Evolutionary conservation across 2,888 invertebrate species (phyloP).

Genomic region (Pycnomerus fuliginosus): DNA sequence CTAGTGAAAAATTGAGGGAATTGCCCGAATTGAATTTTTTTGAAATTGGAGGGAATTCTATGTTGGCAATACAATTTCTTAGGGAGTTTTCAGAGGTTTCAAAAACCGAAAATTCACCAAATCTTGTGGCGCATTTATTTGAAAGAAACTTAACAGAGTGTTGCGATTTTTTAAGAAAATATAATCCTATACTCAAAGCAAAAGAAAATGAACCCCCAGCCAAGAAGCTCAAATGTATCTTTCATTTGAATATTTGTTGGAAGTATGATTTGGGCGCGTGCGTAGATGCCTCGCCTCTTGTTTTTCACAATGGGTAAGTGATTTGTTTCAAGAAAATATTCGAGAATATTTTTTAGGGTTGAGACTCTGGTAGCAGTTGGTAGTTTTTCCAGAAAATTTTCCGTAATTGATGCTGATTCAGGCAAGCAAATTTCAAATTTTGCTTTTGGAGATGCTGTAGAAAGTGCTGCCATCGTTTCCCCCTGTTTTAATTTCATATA

Average conservation of each 20-base stretch:
- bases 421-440: conserved; percentile 57
- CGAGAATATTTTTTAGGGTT: conserved; percentile 24
- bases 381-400: conserved; percentile 73
- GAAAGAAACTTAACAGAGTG: conserved; percentile 51
- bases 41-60: conserved; percentile 69
- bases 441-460: conserved; percentile 68
- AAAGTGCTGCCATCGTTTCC: conserved; percentile 57
- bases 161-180: conserved; percentile 39
- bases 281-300: conserved; percentile 75
- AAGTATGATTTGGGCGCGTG: conserved; percentile 71
- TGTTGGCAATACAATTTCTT: conserved; percentile 65
- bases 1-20: conserved; percentile 32
- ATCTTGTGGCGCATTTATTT: conserved; percentile 59
- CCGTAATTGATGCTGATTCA: conserved; percentile 58
- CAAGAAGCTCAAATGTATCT: conserved; percentile 25
- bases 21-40: conserved; percentile 55
- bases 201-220: background rate
- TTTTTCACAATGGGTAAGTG: conserved; percentile 57
- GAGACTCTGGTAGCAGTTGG: conserved; percentile 58
- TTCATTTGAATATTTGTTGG: conserved; percentile 51
- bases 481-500: conserved; percentile 55
- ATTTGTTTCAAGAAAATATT: no score
- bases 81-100: conserved; percentile 56
- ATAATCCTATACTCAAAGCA: conserved; percentile 39
- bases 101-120: conserved; percentile 51